Percentiles rank a stretch among this genome's conserved stretches.
Conservation (phyloP, 2,888 invertebrate species). For the Aphidius colemani region DNA sequence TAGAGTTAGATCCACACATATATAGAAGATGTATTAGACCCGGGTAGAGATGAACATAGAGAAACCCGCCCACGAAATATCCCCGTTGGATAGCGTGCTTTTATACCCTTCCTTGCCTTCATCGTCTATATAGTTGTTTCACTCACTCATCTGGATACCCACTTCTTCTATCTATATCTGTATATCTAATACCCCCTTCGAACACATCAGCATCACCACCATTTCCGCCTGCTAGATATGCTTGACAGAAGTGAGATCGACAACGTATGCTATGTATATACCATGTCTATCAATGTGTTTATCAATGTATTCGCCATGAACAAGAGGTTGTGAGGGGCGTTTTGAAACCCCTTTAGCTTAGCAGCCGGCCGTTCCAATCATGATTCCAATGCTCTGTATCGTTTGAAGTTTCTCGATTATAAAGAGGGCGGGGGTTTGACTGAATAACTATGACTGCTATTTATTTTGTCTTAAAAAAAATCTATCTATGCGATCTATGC, state of each 20-base stretch:
- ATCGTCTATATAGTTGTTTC: conserved; percentile 25
- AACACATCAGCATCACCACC: too few relatives aligned
- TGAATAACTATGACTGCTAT: conserved; percentile 58
- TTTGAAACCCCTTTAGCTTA: conserved; percentile 56
- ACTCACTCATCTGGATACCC: too few relatives aligned
- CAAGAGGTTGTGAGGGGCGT: conserved; percentile 45
- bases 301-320: not conserved
- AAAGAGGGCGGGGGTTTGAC: conserved; percentile 59
- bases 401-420: conserved; percentile 60
- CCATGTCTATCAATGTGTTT: conserved; percentile 16
- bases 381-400: conserved; percentile 57
- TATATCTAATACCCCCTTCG: too few relatives aligned
- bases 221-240: too few relatives aligned
- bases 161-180: too few relatives aligned
- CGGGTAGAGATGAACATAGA: conserved; percentile 39
- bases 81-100: conserved; percentile 20
- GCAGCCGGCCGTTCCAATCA: conserved; percentile 59
- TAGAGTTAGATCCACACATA: conserved; percentile 34
- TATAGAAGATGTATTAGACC: conserved; percentile 31
- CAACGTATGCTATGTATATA: conserved; percentile 35
- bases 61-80: conserved; percentile 38
- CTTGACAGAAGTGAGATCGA: conserved; percentile 26
- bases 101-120: conserved; percentile 27
- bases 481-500: conserved; percentile 3
- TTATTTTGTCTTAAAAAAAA: conserved; percentile 29